Evolutionary conservation across 2,888 invertebrate species (phyloP), one percentile per base, ranked within the genome.

Genomic region (Peribatodes rhomboidaria): DNA sequence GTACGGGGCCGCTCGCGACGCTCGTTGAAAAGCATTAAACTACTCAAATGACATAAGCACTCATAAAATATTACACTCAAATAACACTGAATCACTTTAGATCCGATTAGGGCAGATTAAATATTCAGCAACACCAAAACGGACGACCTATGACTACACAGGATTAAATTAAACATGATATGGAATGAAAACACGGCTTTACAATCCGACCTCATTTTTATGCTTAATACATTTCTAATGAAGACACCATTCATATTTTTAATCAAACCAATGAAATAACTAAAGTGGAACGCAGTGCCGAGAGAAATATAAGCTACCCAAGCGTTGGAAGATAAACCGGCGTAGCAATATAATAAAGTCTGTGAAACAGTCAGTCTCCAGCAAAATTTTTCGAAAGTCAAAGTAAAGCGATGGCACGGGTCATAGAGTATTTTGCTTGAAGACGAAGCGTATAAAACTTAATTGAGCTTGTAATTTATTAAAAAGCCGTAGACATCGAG

Each of bases 31-130:
- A 77, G 76, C 74, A 76, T 77, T 73, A 16, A 16, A 49, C 31
- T 13, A 49, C 16, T 46, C 33, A 78, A 79, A 74, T 88, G 83
- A 86, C 81, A 88, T 80, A 84, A 85, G 73, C 65, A 73, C 57
- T 46, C 46, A 22, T 61, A 66, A 57, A 70, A 65, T 41, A 42
- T 54, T 20, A 41, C 42, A 57, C 47, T 52, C 56, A 22, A 62
- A 69, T 59, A 47, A 53, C 42, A 64, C 44, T 57, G 57, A 67
- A 67, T 65, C 61, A 67, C 56, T 57, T 64, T 55, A 57, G 54
- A 64, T 66, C 67, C 64, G 52, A 72, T 69, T 63, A 67, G 63
- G 68, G 49, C 50, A 67, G 54, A 70, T 63, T 69, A 58, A 72
- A 65, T 64, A 66, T 61, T 67, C 55, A 68, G 44, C 58, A 53